Percentiles rank a stretch among this genome's conserved stretches.
Evolutionary conservation across 2,888 invertebrate genomes (phyloP).

Genomic region (Stictocephala bisonia): DNA sequence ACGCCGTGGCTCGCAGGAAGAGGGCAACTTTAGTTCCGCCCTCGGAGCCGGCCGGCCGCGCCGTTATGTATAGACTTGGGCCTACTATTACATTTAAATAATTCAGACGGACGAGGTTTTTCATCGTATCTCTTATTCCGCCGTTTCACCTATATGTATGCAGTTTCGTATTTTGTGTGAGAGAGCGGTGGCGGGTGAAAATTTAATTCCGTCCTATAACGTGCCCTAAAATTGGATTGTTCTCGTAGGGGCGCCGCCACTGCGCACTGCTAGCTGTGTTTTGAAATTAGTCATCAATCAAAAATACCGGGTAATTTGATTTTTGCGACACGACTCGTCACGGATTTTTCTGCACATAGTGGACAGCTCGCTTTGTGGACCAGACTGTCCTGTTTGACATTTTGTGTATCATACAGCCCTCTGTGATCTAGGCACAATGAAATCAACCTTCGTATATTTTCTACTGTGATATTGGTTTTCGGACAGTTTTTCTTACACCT

Average conservation of each 20-base stretch:
- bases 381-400: constrained; percentile 41
- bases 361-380: constrained; percentile 41
- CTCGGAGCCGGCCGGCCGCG: constrained; percentile 19
- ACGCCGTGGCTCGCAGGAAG: background rate
- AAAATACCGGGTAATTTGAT: constrained; percentile 56
- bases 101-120: constrained; percentile 44
- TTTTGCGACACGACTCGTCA: constrained; percentile 57
- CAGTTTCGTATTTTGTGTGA: no score
- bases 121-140: constrained; percentile 14
- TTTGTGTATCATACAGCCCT: constrained; percentile 42
- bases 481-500: no score
- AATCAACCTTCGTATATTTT: constrained; percentile 56
- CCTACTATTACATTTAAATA: constrained; percentile 44
- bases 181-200: constrained; percentile 49
- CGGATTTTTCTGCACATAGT: constrained; percentile 28
- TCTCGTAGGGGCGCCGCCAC: constrained; percentile 1
- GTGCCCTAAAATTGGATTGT: constrained; percentile 50
- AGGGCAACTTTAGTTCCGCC: constrained; percentile 22
- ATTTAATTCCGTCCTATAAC: constrained; percentile 53
- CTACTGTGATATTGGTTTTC: constrained; percentile 52
- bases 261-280: constrained; percentile 17
- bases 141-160: background rate
- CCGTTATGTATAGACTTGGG: constrained; percentile 15
- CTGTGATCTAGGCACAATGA: constrained; percentile 55
- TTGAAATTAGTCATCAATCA: constrained; percentile 57